phyloP scores from a whole-genome alignment of 92 coral and sea anemone genomes.

The Epizoanthus fatuus region DNA sequence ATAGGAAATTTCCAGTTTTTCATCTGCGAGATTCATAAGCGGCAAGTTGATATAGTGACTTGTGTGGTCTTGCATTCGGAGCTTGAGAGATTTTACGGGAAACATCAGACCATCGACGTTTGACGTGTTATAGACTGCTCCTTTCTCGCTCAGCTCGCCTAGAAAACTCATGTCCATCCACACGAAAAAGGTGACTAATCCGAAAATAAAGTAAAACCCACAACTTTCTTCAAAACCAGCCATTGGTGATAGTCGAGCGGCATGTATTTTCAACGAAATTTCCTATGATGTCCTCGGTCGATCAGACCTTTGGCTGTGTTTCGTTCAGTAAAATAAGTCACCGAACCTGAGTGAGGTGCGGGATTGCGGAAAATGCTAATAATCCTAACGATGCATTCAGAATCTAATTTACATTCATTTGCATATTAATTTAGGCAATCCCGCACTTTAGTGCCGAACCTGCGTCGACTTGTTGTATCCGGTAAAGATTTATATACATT shows the following conservation, averaged over 20 bases:
- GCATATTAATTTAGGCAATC: too few relatives aligned
- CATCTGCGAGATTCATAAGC: slow-evolving; percentile 83
- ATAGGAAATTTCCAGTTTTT: slow-evolving; percentile 73
- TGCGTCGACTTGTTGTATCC: too few relatives aligned
- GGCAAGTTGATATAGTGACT: slow-evolving; percentile 91
- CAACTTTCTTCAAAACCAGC: slow-evolving; percentile 93
- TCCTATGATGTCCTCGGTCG: too few relatives aligned
- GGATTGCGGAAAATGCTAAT: too few relatives aligned
- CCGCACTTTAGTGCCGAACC: too few relatives aligned
- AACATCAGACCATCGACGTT: slow-evolving; percentile 80
- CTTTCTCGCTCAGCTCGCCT: slow-evolving; percentile 93
- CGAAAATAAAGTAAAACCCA: slow-evolving; percentile 90
- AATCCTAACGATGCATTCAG: too few relatives aligned
- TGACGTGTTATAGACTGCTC: slow-evolving; percentile 78
- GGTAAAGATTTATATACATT: too few relatives aligned
- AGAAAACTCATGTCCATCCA: slow-evolving; percentile 98
- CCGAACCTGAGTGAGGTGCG: too few relatives aligned
- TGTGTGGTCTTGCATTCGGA: slow-evolving; percentile 95
- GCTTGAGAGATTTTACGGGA: slow-evolving; percentile 87
- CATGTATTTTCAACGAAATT: too few relatives aligned
- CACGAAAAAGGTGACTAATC: slow-evolving; percentile 86
- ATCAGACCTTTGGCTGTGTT: too few relatives aligned
- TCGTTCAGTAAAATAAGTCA: too few relatives aligned
- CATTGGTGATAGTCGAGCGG: slow-evolving; percentile 31
- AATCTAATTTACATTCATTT: too few relatives aligned